Evolutionary conservation across 2,888 invertebrate genomes (phyloP).

Genomic region (Pogonocherus hispidulus): DNA sequence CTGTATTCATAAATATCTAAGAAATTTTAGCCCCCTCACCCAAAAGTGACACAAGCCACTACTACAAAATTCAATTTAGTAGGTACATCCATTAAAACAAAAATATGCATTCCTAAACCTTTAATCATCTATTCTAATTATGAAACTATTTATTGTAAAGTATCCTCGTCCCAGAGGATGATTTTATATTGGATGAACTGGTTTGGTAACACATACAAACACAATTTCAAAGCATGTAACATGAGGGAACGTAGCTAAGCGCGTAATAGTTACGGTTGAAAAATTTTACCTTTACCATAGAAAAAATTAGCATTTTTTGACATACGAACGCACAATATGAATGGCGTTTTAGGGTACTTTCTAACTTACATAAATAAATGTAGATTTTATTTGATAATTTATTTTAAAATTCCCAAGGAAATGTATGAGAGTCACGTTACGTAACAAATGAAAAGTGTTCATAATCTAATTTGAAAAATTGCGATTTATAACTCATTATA

Average conservation of each 20-base stretch:
- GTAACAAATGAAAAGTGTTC: conserved; percentile 2
- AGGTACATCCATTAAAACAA: no score
- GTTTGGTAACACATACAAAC: not conserved
- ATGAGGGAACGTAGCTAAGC: conserved; percentile 1
- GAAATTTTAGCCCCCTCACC: no score
- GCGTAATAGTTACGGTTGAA: conserved; percentile 20
- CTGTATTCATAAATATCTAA: no score
- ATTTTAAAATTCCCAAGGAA: conserved; percentile 20
- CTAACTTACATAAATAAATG: conserved; percentile 16
- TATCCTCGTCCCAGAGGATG: no score
- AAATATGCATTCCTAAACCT: no score
- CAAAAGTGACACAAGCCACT: no score
- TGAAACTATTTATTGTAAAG: no score
- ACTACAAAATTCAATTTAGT: no score
- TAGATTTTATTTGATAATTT: not conserved
- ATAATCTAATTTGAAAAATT: no score
- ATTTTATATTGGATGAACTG: not conserved
- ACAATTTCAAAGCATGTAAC: conserved; percentile 9
- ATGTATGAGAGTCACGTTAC: not conserved
- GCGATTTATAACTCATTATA: no score
- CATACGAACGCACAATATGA: not conserved
- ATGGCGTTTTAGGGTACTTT: conserved; percentile 1
- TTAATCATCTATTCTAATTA: no score
- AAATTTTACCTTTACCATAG: conserved; percentile 8
- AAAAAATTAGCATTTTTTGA: conserved; percentile 18